A percentile compares a stretch with the other conserved stretches of the same genome.
Conservation (phyloP, 2,113 vertebrate species). For the Epinephelus moara region DNA sequence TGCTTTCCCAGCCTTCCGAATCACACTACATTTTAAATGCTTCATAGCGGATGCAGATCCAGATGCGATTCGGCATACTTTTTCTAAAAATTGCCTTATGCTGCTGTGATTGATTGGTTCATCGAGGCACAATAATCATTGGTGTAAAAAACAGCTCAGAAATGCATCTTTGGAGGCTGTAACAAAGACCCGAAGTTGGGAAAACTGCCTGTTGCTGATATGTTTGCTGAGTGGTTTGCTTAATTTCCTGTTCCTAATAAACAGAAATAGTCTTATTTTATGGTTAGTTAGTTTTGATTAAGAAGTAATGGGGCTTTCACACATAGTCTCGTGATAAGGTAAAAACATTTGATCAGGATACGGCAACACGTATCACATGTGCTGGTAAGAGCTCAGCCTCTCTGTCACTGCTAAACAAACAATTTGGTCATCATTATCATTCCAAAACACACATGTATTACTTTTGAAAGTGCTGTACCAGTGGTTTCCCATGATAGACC, state of each 20-base stretch:
- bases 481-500: conserved; percentile 64
- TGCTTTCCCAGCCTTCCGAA: conserved; percentile 60
- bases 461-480: conserved; percentile 56
- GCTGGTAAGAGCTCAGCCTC: conserved; percentile 12
- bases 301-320: conserved; percentile 58
- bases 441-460: conserved; percentile 53
- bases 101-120: conserved; percentile 53
- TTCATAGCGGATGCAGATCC: conserved; percentile 57
- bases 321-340: conserved; percentile 32
- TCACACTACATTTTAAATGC: conserved; percentile 45
- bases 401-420: conserved; percentile 25
- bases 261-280: conserved; percentile 62
- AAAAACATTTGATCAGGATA: conserved; percentile 37
- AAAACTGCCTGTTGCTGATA: conserved; percentile 46
- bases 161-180: conserved; percentile 19
- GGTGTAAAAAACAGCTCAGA: conserved; percentile 42
- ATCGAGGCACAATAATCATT: conserved; percentile 28
- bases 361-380: neutral
- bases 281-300: conserved; percentile 64
- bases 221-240: conserved; percentile 48
- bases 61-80: conserved; percentile 49
- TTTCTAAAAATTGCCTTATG: conserved; percentile 29
- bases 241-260: conserved; percentile 56
- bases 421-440: conserved; percentile 50
- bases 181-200: conserved; percentile 36